Conservation (phyloP, 2,113 vertebrate species). For the Lepidiolamprologus cunningtoni region DNA sequence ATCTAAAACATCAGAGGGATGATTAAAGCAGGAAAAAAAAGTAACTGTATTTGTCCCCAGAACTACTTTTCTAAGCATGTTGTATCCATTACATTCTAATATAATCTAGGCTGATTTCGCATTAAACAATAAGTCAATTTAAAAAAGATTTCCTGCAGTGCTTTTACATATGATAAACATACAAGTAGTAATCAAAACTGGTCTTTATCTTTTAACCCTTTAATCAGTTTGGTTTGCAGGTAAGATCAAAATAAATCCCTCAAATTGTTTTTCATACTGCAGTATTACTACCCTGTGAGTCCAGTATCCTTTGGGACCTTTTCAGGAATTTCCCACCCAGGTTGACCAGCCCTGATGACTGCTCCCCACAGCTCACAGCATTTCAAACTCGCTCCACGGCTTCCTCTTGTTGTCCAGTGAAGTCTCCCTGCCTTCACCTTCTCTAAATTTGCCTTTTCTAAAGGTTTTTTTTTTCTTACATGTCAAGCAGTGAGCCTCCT, state of each 20-base stretch:
- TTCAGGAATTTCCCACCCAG: slow-evolving; percentile 61
- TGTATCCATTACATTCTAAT: background rate
- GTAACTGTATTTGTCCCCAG: background rate
- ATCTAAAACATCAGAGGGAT: background rate
- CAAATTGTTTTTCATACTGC: background rate
- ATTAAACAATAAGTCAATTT: background rate
- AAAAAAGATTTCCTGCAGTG: background rate
- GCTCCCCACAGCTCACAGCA: slow-evolving; percentile 28
- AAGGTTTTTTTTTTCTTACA: background rate
- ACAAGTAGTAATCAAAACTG: background rate
- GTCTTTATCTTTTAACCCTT: background rate
- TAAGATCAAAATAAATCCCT: background rate
- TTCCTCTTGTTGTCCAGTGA: background rate
- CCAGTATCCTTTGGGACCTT: slow-evolving; percentile 57
- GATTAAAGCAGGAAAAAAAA: background rate
- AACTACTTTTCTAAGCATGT: background rate
- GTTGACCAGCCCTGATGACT: slow-evolving; percentile 15
- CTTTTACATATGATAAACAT: background rate
- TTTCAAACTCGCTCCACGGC: slow-evolving; percentile 41
- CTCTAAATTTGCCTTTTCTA: background rate
- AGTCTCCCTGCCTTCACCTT: background rate
- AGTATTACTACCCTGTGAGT: background rate
- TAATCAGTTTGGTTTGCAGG: background rate
- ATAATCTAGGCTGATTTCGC: background rate
- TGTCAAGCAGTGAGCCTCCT: background rate